A percentile compares a stretch with the other conserved stretches of the same genome.
Evolutionary conservation across 2,888 invertebrate species (phyloP).

Genomic region (Pocota personata): DNA sequence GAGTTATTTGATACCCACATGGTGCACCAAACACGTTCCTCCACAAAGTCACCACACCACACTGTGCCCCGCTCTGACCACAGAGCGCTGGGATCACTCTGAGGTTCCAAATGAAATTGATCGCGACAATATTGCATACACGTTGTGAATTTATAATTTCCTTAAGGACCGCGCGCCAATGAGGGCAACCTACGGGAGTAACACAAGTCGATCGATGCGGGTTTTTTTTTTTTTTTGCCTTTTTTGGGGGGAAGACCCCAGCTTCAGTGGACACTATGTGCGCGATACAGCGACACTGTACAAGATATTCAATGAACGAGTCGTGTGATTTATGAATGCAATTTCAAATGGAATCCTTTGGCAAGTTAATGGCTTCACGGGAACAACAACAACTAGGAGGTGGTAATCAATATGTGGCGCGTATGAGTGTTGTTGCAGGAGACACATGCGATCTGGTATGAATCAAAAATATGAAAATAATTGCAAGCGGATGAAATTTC

Average conservation of each 20-base stretch:
- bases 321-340: constrained; percentile 70
- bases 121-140: constrained; percentile 74
- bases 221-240: neutral
- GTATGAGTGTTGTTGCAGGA: constrained; percentile 17
- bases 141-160: constrained; percentile 73
- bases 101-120: constrained; percentile 67
- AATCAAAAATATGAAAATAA: constrained; percentile 73
- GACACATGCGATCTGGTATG: constrained; percentile 52
- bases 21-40: constrained; percentile 67
- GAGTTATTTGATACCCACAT: constrained; percentile 73
- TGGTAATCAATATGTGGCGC: constrained; percentile 67
- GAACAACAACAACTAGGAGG: constrained; percentile 50
- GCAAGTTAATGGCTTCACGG: constrained; percentile 58
- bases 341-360: constrained; percentile 70
- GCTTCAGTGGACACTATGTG: constrained; percentile 1
- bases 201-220: constrained; percentile 49
- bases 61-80: constrained; percentile 5
- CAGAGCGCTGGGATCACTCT: constrained; percentile 58
- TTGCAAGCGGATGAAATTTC: constrained; percentile 70
- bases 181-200: constrained; percentile 42
- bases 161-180: constrained; percentile 69
- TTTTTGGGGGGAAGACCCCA: neutral
- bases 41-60: constrained; percentile 20
- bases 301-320: constrained; percentile 60
- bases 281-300: constrained; percentile 18